Base-by-base conservation (phyloP, 37 sponge, comb jelly and placozoan genomes). In the Beroe forskalii region DNA sequence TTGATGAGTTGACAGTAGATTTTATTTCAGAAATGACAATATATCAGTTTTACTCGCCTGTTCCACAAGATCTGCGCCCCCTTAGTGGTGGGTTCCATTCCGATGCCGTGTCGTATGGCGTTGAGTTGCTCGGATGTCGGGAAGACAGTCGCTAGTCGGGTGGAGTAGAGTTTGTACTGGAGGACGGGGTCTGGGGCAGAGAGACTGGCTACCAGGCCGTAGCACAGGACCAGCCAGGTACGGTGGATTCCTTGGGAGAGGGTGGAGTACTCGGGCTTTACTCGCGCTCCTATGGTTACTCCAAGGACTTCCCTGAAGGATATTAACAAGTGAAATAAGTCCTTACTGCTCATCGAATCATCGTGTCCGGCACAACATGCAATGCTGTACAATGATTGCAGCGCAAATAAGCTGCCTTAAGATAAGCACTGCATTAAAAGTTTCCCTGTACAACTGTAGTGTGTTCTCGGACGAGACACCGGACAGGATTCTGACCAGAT, bases 231-330 rank as follows among this genome's bases (percentile, higher is more conserved):
- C 39, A 72, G 39, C 75, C 75, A 72, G 39, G 75, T 32, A 27
- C 39, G 75, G 75, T 72, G 75, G 1, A 38, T 17, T 4, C 9
- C 38, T 17, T 30, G 40, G 23, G 75, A 38, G 2, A 72, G 39
- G 33, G 32, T 38, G 8, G 6, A 1, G 75, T 72, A 72, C 40
- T 72, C 32, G 8, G 75, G 38, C 4, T 35, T 1, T 35, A 72
- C 75, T 22, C 38, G 40, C 33, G 40, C 75, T 38, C 75, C 75
- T 1, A 72, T 72, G 22, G 75, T 38, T 32, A 72, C 1, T 22
- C 40, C 38, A 8, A 72, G 75, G 6, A 72, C 75, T 72, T 72
- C 75, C 39, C 75, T 72, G 75, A 3, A 39, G n/a, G n/a, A n/a
- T n/a, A n/a, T n/a, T n/a, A n/a, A n/a, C n/a, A n/a, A n/a, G n/a